These are phyloP conservation scores for Shinisaurus crocodilurus DNA, from an alignment of 2,113 vertebrate species.

Conservation along the genomic window DNA sequence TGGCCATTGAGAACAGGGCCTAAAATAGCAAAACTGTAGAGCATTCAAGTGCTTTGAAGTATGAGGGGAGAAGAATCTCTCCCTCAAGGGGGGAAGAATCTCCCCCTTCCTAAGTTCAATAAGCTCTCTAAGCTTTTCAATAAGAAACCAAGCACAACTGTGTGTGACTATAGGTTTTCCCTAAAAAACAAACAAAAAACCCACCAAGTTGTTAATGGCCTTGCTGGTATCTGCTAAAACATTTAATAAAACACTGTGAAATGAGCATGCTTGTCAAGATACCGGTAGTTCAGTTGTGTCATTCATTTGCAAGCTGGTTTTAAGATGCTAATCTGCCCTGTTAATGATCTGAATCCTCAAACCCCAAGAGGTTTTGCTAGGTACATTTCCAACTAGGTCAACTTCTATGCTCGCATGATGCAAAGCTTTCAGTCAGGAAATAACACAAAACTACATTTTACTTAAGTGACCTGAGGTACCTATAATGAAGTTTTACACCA, in stretches of 20 bases:
- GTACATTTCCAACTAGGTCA: not conserved
- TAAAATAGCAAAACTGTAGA: not conserved
- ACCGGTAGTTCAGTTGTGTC: slow-evolving; percentile 31
- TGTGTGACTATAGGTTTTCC: too few species aligned
- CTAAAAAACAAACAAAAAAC: too few species aligned
- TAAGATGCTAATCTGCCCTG: slow-evolving; percentile 59
- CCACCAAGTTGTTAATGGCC: not conserved
- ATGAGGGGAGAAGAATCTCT: not conserved
- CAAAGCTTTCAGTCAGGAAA: not conserved
- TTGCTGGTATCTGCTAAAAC: not conserved
- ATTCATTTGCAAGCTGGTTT: slow-evolving; percentile 41
- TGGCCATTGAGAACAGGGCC: not conserved
- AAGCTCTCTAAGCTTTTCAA: not conserved
- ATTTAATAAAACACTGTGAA: slow-evolving; percentile 16
- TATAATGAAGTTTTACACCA: not conserved
- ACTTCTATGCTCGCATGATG: not conserved
- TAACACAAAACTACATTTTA: not conserved
- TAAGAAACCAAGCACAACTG: too few species aligned
- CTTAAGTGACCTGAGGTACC: not conserved
- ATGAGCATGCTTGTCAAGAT: slow-evolving; percentile 16
- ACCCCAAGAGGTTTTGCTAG: slow-evolving; percentile 8
- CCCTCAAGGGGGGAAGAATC: not conserved
- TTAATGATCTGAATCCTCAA: slow-evolving; percentile 49
- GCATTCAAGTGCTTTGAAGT: not conserved
- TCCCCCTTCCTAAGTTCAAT: not conserved